Evolutionary conservation across 2,113 vertebrate genomes (phyloP), one percentile per base, ranked within the genome.

Genomic region (Hipposideros armiger): DNA sequence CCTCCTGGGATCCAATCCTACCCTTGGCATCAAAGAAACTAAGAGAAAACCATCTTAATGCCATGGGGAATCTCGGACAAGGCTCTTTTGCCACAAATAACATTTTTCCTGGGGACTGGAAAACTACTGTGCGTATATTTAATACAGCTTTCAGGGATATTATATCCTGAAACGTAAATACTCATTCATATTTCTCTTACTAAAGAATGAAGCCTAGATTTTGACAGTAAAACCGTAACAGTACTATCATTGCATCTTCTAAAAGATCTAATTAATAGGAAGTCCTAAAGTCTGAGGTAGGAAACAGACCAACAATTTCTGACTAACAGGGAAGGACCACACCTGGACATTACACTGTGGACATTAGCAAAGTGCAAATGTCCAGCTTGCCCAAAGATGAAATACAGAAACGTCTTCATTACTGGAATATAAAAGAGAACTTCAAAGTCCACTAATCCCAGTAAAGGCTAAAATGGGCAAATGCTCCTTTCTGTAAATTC

Each of bases 21-120:
- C 95, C 96, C 90, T 60, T 96, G 96, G 97, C 96, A 96, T 97
- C 96, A 81, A 96, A 97, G 80, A 92, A 92, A 92, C 97, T 97
- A 94, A 94, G 70, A 96, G 84, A 90, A 88, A 97, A 83, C 74
- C 67, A 87, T 92, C 95, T 96, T 96, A 95, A 90, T 92, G 96
- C 95, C 94, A 95, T 90, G 74, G 93, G 88, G 14, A 62, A 94
- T 80, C 85, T 96, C 92, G 69, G 70, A 94, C 94, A 96, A 95
- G 91, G 93, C 26, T 97, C 76, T 96, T 91, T 92, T 90, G 87
- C 54, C 90, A 96, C 69, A 95, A 96, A 92, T 96, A 95, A 69
- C 45, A 95, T 73, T 80, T 89, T 70, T 95, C 69, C 95, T 96
- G 77, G 77, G 91, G 93, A 94, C 58, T 87, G 67, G 70, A 92